phyloP scores from a whole-genome alignment of 2,888 invertebrate genomes.

The Sinohyriopsis cumingii region DNA sequence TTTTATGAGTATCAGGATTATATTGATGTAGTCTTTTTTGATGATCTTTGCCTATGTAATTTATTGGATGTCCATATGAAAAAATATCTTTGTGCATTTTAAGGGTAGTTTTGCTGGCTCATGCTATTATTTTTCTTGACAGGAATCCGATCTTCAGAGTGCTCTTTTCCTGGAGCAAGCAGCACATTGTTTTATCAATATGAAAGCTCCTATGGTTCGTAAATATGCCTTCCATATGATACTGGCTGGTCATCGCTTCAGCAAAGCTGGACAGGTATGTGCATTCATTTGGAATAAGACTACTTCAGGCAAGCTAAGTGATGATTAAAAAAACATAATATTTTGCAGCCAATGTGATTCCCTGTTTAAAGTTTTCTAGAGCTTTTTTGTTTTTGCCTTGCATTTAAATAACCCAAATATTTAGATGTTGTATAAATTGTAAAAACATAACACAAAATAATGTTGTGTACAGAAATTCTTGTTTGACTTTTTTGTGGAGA shows the following conservation, averaged over 20 bases:
- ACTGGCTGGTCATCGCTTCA: conserved; percentile 94
- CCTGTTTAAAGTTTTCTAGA: too few species aligned
- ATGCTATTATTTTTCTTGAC: conserved; percentile 18
- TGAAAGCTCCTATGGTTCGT: conserved; percentile 82
- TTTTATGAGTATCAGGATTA: too few species aligned
- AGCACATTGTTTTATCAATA: conserved; percentile 88
- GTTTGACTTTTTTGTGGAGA: too few species aligned
- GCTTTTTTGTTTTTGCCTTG: too few species aligned
- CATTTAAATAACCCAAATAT: not conserved
- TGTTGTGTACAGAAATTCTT: not conserved
- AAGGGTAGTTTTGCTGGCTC: not conserved
- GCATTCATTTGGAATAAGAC: not conserved
- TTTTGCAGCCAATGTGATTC: too few species aligned
- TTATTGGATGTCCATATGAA: too few species aligned
- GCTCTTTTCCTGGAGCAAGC: conserved; percentile 96
- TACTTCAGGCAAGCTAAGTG: not conserved
- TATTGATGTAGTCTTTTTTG: too few species aligned
- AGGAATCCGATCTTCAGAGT: conserved; percentile 94
- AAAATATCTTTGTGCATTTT: too few species aligned
- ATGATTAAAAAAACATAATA: not conserved
- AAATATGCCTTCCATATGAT: conserved; percentile 98
- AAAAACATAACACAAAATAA: not conserved
- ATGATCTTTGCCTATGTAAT: too few species aligned
- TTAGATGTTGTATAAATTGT: not conserved
- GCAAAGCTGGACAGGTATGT: conserved; percentile 86